Percentiles rank a stretch among this genome's conserved stretches.
Evolutionary conservation across 2,113 vertebrate species (phyloP).

Genomic region (Mormyrus iriodes): DNA sequence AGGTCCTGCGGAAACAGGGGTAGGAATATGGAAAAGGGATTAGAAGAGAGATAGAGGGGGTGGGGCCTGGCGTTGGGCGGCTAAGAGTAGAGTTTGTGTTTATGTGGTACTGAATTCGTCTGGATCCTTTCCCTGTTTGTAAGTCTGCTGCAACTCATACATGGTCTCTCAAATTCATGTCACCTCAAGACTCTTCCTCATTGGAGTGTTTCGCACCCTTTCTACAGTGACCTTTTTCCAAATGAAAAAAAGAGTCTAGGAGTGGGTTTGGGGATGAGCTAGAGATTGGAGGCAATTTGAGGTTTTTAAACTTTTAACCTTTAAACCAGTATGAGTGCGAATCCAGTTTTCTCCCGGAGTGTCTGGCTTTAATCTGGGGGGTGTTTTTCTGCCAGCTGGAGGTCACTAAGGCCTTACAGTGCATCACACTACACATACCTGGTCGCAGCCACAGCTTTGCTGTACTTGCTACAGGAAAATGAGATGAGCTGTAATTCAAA

Average conservation of each 20-base stretch:
- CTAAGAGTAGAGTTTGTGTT: background rate
- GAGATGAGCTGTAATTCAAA: background rate
- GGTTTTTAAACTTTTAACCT: background rate
- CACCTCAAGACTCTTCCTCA: background rate
- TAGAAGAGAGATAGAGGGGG: conserved; percentile 52
- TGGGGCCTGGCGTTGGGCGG: conserved; percentile 30
- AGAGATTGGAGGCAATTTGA: background rate
- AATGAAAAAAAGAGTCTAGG: background rate
- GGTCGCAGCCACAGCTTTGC: background rate
- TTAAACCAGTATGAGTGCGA: background rate
- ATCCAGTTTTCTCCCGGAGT: background rate
- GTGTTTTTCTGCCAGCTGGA: background rate
- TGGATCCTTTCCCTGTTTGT: background rate
- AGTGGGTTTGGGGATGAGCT: background rate
- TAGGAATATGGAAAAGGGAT: conserved; percentile 60
- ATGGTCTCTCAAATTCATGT: background rate
- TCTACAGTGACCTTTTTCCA: background rate
- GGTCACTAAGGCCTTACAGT: background rate
- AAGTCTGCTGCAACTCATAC: background rate
- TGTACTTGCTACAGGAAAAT: background rate
- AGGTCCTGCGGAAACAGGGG: conserved; percentile 56
- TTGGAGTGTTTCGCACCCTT: background rate
- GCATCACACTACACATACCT: background rate
- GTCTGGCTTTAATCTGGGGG: background rate
- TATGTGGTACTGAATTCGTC: background rate